Conservation (phyloP, 1,140 invertebrate species). For the Drosophila nigromelanica region DNA sequence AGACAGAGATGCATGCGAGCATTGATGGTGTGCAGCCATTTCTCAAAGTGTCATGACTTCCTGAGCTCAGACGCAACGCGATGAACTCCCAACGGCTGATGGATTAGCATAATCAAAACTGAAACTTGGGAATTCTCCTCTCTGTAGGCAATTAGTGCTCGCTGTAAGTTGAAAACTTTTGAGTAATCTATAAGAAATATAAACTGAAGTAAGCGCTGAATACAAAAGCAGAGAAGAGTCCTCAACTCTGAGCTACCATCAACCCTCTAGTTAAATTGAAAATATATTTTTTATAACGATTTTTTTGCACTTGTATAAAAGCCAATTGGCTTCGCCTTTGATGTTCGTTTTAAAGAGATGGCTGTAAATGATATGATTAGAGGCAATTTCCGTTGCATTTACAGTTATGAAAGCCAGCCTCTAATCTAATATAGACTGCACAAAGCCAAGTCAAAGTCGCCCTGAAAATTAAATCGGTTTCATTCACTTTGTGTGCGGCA, state of each 20-base stretch:
- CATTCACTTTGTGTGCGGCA: slow-evolving; percentile 41
- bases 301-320: background rate
- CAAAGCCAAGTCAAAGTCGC: slow-evolving; percentile 15
- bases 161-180: background rate
- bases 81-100: slow-evolving; percentile 17
- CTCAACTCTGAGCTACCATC: background rate
- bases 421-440: slow-evolving; percentile 30
- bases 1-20: slow-evolving; percentile 34
- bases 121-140: background rate
- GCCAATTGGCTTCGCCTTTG: slow-evolving; percentile 20
- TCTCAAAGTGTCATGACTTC: slow-evolving; percentile 38
- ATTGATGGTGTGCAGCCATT: slow-evolving; percentile 29
- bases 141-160: slow-evolving; percentile 29
- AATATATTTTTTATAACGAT: background rate
- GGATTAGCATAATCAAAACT: slow-evolving; percentile 41
- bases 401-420: slow-evolving; percentile 28
- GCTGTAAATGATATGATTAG: slow-evolving; percentile 32
- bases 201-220: background rate
- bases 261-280: background rate
- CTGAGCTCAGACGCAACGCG: background rate
- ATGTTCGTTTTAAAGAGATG: slow-evolving; percentile 19
- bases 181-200: background rate
- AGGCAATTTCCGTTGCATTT: slow-evolving; percentile 33
- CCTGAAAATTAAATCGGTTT: slow-evolving; percentile 32
- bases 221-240: background rate